A percentile compares a stretch with the other conserved stretches of the same genome.
phyloP scores from a whole-genome alignment of 2,113 vertebrate species.

The Pollimyrus isidori region DNA sequence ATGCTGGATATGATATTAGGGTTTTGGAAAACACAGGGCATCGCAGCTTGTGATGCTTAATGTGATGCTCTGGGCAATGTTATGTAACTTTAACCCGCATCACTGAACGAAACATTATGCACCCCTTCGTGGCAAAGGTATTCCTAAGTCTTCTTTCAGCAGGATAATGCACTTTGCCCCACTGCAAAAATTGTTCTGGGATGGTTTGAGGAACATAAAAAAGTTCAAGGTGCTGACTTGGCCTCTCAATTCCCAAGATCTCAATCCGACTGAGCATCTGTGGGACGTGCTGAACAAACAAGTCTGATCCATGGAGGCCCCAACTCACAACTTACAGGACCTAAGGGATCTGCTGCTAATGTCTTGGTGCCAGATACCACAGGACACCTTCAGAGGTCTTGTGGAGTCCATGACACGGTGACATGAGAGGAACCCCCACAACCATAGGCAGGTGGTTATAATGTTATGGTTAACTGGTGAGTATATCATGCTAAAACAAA shows the following conservation, averaged over 20 bases:
- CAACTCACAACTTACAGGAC: not conserved
- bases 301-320: not conserved
- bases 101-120: not conserved
- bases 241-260: not conserved
- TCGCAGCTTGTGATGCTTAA: not conserved
- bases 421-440: too few species aligned
- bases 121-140: not conserved
- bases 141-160: not conserved
- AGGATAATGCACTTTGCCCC: not conserved
- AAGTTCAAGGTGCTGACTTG: not conserved
- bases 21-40: not conserved
- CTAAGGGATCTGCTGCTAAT: not conserved
- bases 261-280: not conserved
- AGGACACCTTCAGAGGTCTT: too few species aligned
- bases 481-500: too few species aligned
- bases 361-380: too few species aligned
- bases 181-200: not conserved
- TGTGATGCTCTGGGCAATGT: not conserved
- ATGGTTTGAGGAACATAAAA: not conserved
- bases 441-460: too few species aligned
- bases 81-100: not conserved
- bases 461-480: too few species aligned
- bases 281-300: not conserved
- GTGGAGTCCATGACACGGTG: too few species aligned
- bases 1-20: not conserved